Conservation (phyloP, 2,888 invertebrate species). For the Sminthurinus aureus region DNA sequence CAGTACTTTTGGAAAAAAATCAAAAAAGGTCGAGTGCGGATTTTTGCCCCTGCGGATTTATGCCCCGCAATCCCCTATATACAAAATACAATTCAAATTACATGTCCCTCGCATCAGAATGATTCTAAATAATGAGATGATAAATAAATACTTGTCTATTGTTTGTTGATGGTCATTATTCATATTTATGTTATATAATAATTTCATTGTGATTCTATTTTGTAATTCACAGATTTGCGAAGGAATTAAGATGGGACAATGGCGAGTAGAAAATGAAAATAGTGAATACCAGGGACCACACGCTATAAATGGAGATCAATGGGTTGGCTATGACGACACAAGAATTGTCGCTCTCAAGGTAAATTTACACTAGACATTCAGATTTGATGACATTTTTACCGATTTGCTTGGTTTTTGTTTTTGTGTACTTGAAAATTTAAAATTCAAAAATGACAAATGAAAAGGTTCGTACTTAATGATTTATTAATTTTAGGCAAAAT, state of each 20-base stretch:
- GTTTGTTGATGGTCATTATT: too few relatives aligned
- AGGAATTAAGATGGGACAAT: constrained; percentile 76
- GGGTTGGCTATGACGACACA: constrained; percentile 93
- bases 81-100: too few relatives aligned
- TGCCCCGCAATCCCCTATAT: too few relatives aligned
- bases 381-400: not conserved
- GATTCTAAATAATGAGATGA: too few relatives aligned
- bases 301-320: constrained; percentile 85
- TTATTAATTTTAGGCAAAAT: constrained; percentile 74
- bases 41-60: too few relatives aligned
- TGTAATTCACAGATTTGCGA: constrained; percentile 77
- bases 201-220: not conserved
- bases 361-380: constrained; percentile 29
- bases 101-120: too few relatives aligned
- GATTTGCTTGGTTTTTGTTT: constrained; percentile 1
- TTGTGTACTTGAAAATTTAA: too few relatives aligned
- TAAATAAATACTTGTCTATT: too few relatives aligned
- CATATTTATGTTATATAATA: not conserved
- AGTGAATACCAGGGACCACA: constrained; percentile 87
- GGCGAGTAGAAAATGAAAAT: constrained; percentile 85
- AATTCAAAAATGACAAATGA: constrained; percentile 9
- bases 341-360: constrained; percentile 79
- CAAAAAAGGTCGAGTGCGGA: too few relatives aligned
- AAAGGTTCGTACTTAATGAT: too few relatives aligned
- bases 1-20: too few relatives aligned